Evolutionary conservation across 2,113 vertebrate species (phyloP).

Genomic region (Silurus asotus): DNA sequence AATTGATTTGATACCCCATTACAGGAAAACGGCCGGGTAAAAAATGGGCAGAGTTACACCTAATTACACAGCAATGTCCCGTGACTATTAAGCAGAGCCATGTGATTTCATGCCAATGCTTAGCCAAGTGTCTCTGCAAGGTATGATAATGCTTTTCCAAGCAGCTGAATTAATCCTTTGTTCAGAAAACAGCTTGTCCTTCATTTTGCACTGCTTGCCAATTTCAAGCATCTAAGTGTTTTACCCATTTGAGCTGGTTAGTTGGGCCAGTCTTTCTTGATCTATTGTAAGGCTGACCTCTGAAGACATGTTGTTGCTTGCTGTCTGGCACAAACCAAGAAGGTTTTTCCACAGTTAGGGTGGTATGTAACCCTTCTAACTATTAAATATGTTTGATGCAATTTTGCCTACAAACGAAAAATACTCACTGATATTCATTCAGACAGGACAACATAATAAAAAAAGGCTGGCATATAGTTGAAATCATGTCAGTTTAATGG

Average conservation of each 20-base stretch:
- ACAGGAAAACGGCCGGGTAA: slow-evolving; percentile 35
- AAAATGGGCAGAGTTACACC: slow-evolving; percentile 43
- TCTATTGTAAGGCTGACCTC: slow-evolving; percentile 25
- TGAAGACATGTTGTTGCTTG: neutral
- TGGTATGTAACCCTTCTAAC: neutral
- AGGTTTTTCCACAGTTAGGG: neutral
- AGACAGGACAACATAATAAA: neutral
- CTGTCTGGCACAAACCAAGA: neutral
- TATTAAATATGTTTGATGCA: neutral
- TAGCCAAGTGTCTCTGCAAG: slow-evolving; percentile 35
- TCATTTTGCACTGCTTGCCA: slow-evolving; percentile 4
- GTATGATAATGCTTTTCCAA: slow-evolving; percentile 32
- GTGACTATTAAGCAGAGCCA: slow-evolving; percentile 45
- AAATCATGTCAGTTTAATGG: neutral
- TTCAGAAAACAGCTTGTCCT: slow-evolving; percentile 37
- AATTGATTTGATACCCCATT: slow-evolving; percentile 47
- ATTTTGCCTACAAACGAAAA: neutral
- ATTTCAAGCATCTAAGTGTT: slow-evolving; percentile 16
- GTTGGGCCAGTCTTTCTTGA: slow-evolving; percentile 31
- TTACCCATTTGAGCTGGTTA: slow-evolving; percentile 29
- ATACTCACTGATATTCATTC: neutral
- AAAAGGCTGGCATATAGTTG: neutral
- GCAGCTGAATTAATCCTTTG: slow-evolving; percentile 41
- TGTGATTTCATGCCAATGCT: slow-evolving; percentile 43
- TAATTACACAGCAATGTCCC: slow-evolving; percentile 40